Evolutionary conservation across 1,140 invertebrate species (phyloP), one percentile per base, ranked within the genome.

Genomic region (Hydropsyche tenuis): DNA sequence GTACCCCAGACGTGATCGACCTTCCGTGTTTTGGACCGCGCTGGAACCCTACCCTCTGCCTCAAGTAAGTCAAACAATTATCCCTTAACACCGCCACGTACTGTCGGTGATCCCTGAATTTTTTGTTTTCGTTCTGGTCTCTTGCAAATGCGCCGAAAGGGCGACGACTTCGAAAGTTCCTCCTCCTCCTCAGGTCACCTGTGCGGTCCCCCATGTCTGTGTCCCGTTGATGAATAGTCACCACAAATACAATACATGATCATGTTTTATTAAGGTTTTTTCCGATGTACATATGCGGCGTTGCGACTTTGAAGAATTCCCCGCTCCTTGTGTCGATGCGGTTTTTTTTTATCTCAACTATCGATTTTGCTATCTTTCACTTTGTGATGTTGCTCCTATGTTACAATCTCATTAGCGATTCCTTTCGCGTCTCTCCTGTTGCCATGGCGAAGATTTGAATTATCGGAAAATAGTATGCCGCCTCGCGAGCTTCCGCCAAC

Each of bases 1-100:
- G 56, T 60, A 60, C 20, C 56, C 23, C 2, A 60, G 23, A 60
- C 56, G 56, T 60, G 56, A 60, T 60, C 56, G 56, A 60, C 56
- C 56, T 23, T 60, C n/a, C 30, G 30, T 37, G 30, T 37, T 37
- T 37, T 3, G 30, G 56, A 27, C 56, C 23, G 9, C 11, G 20
- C 56, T 60, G 18, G 22, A 60, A 25, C 23, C 23, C 56, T 20
- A 60, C 30, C 30, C 30, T 37, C 30, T 4, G 30, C 9, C 9
- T 27, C 56, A 60, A 60, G 56, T 60, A 60, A 60, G 56, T 60
- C 56, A 27, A 60, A 60, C 56, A 60, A 60, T 60, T 60, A 60
- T 60, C 56, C 56, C 56, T 60, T 60, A 60, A 60, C 56, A 60
- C 20, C 23, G 7, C 56, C 56, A 60, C 56, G 56, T 60, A n/a